Evolutionary conservation across 2,888 invertebrate species (phyloP).

Genomic region (Onchidella celtica): DNA sequence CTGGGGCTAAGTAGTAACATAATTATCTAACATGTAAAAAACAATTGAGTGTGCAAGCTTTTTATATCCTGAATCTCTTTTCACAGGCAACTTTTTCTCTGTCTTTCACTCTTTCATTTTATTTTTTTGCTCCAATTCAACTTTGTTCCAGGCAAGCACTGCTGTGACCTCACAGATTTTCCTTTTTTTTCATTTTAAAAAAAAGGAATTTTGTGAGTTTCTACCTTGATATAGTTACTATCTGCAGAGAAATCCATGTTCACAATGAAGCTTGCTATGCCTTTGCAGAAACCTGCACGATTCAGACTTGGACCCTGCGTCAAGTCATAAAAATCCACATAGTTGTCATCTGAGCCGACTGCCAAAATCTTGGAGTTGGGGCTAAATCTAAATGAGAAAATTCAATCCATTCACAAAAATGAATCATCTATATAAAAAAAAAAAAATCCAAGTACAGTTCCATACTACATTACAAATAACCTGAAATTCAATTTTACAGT

Average conservation of each 20-base stretch:
- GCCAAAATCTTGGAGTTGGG: slow-evolving; percentile 76
- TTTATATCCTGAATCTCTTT: too few relatives aligned
- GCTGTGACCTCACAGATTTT: too few relatives aligned
- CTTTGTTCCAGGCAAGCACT: too few relatives aligned
- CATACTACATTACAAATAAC: neutral
- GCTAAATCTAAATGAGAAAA: slow-evolving; percentile 73
- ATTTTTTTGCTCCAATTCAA: too few relatives aligned
- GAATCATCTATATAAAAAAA: neutral
- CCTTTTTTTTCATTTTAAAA: too few relatives aligned
- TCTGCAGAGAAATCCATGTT: slow-evolving; percentile 80
- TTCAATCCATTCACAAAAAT: neutral
- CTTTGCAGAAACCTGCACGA: slow-evolving; percentile 77
- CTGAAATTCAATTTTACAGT: neutral
- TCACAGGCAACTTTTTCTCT: too few relatives aligned
- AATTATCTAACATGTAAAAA: too few relatives aligned
- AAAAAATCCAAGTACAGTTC: neutral
- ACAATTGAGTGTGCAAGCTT: too few relatives aligned
- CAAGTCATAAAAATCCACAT: slow-evolving; percentile 79
- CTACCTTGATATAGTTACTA: slow-evolving; percentile 76
- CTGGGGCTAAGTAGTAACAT: too few relatives aligned
- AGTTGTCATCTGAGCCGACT: slow-evolving; percentile 78
- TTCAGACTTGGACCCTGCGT: slow-evolving; percentile 69
- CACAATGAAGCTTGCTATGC: slow-evolving; percentile 76
- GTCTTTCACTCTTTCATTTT: too few relatives aligned
- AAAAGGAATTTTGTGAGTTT: too few relatives aligned